Conservation (phyloP, 2,113 vertebrate species). For the Anarhynchus alexandrinus region DNA sequence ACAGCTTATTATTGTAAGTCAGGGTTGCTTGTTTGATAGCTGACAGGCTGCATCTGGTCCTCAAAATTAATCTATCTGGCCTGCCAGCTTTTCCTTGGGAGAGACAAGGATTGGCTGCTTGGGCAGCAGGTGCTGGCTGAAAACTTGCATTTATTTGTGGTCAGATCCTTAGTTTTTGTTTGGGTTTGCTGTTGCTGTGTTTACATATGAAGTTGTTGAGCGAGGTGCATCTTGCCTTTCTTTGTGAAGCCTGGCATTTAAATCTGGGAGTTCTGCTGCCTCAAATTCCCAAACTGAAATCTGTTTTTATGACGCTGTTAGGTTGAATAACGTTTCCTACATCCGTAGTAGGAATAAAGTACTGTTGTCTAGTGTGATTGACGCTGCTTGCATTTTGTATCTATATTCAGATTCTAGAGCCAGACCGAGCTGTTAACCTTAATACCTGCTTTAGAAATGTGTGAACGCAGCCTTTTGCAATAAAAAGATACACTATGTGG, state of each 20-base stretch:
- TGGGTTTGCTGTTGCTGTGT: neutral
- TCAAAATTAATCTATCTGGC: constrained; percentile 4
- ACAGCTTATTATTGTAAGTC: constrained; percentile 10
- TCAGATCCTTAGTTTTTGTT: neutral
- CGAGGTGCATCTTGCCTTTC: neutral
- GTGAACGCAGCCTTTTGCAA: neutral
- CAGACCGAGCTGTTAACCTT: neutral
- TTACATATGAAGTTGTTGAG: neutral
- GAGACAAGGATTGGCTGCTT: neutral
- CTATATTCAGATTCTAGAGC: neutral
- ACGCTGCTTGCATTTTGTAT: neutral
- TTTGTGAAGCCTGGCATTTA: neutral
- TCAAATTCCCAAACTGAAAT: neutral
- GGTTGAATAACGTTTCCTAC: neutral
- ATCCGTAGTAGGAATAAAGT: neutral
- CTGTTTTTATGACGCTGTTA: neutral
- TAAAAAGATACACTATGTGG: neutral
- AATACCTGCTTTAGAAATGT: neutral
- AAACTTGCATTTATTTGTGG: constrained; percentile 2
- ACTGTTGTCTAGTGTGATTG: neutral
- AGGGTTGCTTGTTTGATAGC: neutral
- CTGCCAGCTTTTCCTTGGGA: neutral
- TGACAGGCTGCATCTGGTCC: constrained; percentile 45
- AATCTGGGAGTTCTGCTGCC: neutral
- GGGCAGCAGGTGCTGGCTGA: constrained; percentile 29